A percentile compares a stretch with the other conserved stretches of the same genome.
Evolutionary conservation across 2,113 vertebrate genomes (phyloP).

Genomic region (Sisor rabdophorus): DNA sequence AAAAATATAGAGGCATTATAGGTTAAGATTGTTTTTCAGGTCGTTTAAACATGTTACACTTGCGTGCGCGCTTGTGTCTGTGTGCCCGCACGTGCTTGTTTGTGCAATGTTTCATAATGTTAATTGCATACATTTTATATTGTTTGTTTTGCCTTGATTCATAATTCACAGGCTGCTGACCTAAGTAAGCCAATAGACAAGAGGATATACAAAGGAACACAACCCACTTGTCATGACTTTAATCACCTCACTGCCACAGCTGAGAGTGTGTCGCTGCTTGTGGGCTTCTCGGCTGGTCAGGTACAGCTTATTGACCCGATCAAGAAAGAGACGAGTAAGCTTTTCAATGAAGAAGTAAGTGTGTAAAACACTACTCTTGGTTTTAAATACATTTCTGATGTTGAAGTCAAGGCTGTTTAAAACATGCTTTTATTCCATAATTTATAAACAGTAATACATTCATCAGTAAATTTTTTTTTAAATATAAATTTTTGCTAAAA

Average conservation of each 20-base stretch:
- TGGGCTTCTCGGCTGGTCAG: conserved; percentile 98
- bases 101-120: too few species aligned
- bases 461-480: too few species aligned
- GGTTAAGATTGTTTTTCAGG: too few species aligned
- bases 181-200: conserved; percentile 99
- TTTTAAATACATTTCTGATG: neutral
- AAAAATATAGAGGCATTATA: too few species aligned
- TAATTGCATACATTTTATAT: neutral
- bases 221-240: conserved; percentile 98
- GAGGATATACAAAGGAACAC: conserved; percentile 99
- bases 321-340: conserved; percentile 99
- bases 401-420: neutral
- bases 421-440: neutral
- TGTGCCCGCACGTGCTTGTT: too few species aligned
- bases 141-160: conserved; percentile 27
- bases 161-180: conserved; percentile 85
- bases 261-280: conserved; percentile 95
- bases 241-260: conserved; percentile 96
- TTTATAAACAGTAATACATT: too few species aligned
- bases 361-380: neutral
- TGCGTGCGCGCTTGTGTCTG: too few species aligned
- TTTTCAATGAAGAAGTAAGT: conserved; percentile 99
- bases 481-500: too few species aligned
- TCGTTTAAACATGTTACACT: too few species aligned
- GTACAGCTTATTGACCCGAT: conserved; percentile 99